A percentile compares a stretch with the other conserved stretches of the same genome.
phyloP scores from a whole-genome alignment of 53 echinoderm and acorn worm species.

The Echinarachnius parma region DNA sequence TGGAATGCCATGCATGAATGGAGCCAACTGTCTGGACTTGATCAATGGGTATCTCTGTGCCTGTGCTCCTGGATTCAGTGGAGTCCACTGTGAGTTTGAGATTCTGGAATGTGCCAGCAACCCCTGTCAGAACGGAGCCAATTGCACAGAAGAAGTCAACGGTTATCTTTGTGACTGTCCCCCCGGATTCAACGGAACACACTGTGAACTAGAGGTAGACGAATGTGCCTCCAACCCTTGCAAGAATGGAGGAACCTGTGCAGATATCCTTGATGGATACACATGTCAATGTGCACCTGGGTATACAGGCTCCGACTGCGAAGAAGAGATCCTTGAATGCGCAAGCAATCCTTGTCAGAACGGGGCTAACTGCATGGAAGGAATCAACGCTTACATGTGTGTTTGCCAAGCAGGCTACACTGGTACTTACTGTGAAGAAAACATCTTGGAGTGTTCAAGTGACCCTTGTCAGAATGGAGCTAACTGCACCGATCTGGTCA shows the following conservation, averaged over 20 bases:
- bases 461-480: constrained; percentile 63
- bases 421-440: constrained; percentile 44
- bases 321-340: constrained; percentile 41
- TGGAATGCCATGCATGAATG: constrained; percentile 20
- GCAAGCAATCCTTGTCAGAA: constrained; percentile 30
- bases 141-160: constrained; percentile 15
- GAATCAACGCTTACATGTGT: constrained; percentile 26
- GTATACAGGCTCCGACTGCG: constrained; percentile 30
- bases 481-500: constrained; percentile 40
- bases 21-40: constrained; percentile 52
- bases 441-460: constrained; percentile 63
- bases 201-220: constrained; percentile 12
- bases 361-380: constrained; percentile 18
- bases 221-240: constrained; percentile 33
- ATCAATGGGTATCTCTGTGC: constrained; percentile 52
- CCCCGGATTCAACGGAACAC: constrained; percentile 2
- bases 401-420: constrained; percentile 33
- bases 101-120: constrained; percentile 59
- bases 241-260: constrained; percentile 23
- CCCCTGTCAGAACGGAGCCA: constrained; percentile 48
- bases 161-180: constrained; percentile 36
- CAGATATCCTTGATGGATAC: constrained; percentile 13
- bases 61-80: constrained; percentile 58
- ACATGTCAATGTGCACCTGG: constrained; percentile 22
- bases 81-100: constrained; percentile 51